Evolutionary conservation across 2,888 invertebrate species (phyloP).

Genomic region (Amphimallon solstitiale): DNA sequence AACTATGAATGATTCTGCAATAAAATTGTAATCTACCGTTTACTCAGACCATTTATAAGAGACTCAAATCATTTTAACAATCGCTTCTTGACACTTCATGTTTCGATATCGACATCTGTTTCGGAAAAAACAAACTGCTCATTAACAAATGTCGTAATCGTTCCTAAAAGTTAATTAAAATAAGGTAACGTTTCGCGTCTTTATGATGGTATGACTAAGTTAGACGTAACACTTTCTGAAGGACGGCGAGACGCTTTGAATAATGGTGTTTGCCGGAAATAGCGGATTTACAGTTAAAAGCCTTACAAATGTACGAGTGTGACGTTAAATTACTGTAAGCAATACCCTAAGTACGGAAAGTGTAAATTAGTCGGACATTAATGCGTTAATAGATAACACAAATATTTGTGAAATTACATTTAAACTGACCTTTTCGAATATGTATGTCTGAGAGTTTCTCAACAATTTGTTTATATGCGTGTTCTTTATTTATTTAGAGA

Average conservation of each 20-base stretch:
- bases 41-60: too few species aligned
- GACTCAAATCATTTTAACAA: too few species aligned
- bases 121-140: too few species aligned
- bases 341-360: neutral
- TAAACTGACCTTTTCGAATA: neutral
- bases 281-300: slow-evolving; percentile 25
- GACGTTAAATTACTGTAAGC: neutral
- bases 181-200: too few species aligned
- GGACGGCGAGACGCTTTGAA: slow-evolving; percentile 5
- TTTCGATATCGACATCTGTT: too few species aligned
- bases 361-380: neutral
- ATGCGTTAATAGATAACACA: neutral
- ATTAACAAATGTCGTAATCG: too few species aligned
- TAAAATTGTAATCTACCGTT: too few species aligned
- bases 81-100: too few species aligned
- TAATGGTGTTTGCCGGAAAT: slow-evolving; percentile 25
- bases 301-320: neutral
- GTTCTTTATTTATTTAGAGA: too few species aligned
- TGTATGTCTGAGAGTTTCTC: neutral
- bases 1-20: too few species aligned
- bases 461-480: neutral
- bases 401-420: slow-evolving; percentile 1
- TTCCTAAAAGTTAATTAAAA: too few species aligned
- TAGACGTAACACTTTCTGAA: slow-evolving; percentile 19
- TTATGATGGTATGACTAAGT: neutral